Evolutionary conservation across 23 tunicate genomes (phyloP).

Genomic region (Corella eumyota): DNA sequence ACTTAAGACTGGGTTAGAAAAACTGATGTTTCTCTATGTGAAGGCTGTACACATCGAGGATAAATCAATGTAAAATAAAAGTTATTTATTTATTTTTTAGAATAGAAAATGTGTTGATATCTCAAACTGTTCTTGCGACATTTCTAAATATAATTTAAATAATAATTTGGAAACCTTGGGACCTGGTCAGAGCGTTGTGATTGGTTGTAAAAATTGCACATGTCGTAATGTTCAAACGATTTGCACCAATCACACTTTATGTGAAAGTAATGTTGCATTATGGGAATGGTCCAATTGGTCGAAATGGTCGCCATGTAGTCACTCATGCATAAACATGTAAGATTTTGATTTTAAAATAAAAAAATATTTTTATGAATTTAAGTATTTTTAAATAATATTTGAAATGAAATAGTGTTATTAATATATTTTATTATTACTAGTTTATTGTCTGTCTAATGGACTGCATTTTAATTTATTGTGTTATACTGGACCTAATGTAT

Average conservation of each 20-base stretch:
- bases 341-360: neutral
- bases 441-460: no score
- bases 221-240: constrained; percentile 6
- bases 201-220: constrained; percentile 21
- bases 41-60: no score
- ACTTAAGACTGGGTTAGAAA: no score
- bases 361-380: neutral
- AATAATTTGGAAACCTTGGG: neutral
- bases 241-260: constrained; percentile 11
- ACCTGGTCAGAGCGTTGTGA: neutral
- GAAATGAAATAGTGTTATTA: no score
- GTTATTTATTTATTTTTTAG: constrained; percentile 4
- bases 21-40: no score
- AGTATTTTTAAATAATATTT: neutral
- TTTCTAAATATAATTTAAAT: neutral
- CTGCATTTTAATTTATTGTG: no score
- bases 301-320: constrained; percentile 40
- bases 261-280: neutral
- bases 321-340: constrained; percentile 27
- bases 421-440: neutral
- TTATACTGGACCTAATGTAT: no score
- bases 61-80: constrained; percentile 5
- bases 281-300: constrained; percentile 47
- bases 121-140: constrained; percentile 18
- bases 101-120: constrained; percentile 6